Conservation (phyloP, 2,113 vertebrate species). For the Tragulus kanchil region DNA sequence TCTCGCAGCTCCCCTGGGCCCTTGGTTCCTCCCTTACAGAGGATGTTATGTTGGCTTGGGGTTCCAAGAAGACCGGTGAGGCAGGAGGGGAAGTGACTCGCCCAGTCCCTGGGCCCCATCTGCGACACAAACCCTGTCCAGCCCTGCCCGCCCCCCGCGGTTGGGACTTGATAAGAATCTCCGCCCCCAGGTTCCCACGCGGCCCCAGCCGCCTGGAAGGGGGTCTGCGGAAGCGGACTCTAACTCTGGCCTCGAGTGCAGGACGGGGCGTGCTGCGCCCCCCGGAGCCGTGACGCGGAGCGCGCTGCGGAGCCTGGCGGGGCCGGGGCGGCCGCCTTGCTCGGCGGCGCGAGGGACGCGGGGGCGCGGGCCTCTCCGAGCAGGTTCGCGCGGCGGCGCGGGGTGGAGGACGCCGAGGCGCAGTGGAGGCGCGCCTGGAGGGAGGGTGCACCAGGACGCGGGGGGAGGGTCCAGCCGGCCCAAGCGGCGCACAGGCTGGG, state of each 20-base stretch:
- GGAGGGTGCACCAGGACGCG: fast-evolving
- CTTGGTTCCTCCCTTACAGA: background rate
- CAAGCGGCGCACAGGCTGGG: background rate
- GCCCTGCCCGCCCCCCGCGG: fast-evolving
- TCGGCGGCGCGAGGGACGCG: background rate
- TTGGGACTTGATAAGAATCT: background rate
- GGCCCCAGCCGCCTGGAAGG: fast-evolving
- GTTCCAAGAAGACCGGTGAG: no score
- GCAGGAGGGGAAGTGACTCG: background rate
- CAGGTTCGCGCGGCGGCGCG: background rate
- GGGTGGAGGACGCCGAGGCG: background rate
- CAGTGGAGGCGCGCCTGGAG: fast-evolving
- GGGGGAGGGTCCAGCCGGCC: fast-evolving
- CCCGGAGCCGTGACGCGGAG: background rate
- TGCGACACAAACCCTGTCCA: fast-evolving
- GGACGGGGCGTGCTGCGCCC: background rate
- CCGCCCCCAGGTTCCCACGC: background rate
- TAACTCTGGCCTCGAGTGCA: background rate
- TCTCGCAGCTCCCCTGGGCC: background rate
- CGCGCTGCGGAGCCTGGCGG: background rate
- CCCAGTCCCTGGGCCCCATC: background rate
- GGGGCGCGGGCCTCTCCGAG: background rate
- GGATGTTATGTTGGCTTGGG: background rate
- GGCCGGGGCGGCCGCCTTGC: background rate
- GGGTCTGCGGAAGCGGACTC: background rate